Evolutionary conservation across 2,797 vertebrate genomes (phyloP).

Genomic region (Sebastes diploproa): DNA sequence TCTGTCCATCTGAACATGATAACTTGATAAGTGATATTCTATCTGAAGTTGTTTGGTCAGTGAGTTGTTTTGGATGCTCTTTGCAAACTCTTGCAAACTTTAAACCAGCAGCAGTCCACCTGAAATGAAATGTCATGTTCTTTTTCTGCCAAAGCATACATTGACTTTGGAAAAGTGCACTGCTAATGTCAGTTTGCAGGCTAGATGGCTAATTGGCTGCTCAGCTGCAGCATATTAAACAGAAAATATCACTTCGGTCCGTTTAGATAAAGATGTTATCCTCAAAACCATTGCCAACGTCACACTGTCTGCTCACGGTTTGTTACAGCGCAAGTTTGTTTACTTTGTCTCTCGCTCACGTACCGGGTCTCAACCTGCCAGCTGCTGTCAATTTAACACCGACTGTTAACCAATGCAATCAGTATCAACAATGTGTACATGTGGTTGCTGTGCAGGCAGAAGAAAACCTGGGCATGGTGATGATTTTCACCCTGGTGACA

Average conservation of each 20-base stretch:
- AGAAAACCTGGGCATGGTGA: constrained; percentile 97
- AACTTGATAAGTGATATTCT: neutral
- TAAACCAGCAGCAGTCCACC: neutral
- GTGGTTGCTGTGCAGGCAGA: constrained; percentile 82
- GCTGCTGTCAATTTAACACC: neutral
- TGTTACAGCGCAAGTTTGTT: neutral
- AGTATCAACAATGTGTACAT: constrained; percentile 1
- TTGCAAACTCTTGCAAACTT: neutral
- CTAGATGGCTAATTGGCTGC: neutral
- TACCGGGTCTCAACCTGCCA: neutral
- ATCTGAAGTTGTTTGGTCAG: neutral
- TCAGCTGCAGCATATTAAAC: neutral
- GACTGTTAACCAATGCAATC: neutral
- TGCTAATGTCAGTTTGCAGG: neutral
- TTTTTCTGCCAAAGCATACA: neutral
- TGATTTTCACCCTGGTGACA: constrained; percentile 97
- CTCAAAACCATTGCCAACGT: neutral
- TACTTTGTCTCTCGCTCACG: neutral
- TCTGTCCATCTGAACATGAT: constrained; percentile 55
- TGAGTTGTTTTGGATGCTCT: neutral
- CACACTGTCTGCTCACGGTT: neutral
- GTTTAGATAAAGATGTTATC: neutral
- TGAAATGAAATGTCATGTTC: neutral
- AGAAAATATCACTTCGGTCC: neutral
- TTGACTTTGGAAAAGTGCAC: neutral